Evolutionary conservation across 2,888 invertebrate genomes (phyloP).

Genomic region (Noctuana brunneofusca): DNA sequence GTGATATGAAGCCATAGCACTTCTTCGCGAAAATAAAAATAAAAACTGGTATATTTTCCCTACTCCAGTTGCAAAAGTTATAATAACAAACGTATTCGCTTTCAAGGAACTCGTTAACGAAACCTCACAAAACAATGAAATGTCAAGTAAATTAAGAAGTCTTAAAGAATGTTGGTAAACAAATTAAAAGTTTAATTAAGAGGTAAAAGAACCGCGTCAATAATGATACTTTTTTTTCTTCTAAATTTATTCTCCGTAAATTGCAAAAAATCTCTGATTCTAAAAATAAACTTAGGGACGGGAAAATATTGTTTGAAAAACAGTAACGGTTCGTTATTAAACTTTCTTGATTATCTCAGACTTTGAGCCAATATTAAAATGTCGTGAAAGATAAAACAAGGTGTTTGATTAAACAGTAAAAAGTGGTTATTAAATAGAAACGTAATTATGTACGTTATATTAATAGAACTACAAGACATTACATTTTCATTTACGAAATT

Average conservation of each 20-base stretch:
- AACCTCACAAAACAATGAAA: constrained; percentile 37
- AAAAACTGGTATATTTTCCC: neutral
- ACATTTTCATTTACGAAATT: neutral
- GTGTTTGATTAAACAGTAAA: too few relatives aligned
- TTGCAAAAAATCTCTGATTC: constrained; percentile 15
- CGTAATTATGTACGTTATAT: too few relatives aligned
- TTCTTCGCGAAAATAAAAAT: neutral
- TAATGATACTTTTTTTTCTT: constrained; percentile 23
- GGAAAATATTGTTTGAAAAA: neutral
- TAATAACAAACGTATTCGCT: constrained; percentile 9
- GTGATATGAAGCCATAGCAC: too few relatives aligned
- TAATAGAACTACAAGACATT: too few relatives aligned
- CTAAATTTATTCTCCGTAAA: constrained; percentile 13
- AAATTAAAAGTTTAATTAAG: constrained; percentile 58
- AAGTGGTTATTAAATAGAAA: too few relatives aligned
- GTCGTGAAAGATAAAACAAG: too few relatives aligned
- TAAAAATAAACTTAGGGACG: constrained; percentile 4
- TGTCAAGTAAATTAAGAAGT: constrained; percentile 39
- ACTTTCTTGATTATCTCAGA: neutral
- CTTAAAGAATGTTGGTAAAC: constrained; percentile 46
- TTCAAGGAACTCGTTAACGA: constrained; percentile 35
- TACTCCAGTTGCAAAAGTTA: constrained; percentile 9
- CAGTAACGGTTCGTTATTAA: constrained; percentile 1
- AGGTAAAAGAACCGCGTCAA: constrained; percentile 48
- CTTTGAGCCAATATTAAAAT: neutral